Conservation (phyloP, 2,888 invertebrate species). For the Archips crataeganus region DNA sequence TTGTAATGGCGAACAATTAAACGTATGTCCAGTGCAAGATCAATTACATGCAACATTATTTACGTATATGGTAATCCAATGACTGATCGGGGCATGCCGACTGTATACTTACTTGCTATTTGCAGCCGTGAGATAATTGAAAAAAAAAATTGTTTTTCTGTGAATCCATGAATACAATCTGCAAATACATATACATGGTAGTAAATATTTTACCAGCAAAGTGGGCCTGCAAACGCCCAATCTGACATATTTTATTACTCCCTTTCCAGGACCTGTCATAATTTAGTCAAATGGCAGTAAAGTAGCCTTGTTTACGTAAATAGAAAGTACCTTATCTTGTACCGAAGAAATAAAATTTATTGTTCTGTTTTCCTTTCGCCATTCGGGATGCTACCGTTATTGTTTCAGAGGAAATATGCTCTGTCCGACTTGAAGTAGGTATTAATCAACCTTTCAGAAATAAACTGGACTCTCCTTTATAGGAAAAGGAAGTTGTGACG, state of each 20-base stretch:
- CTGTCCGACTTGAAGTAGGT: constrained; percentile 26
- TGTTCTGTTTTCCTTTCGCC: constrained; percentile 23
- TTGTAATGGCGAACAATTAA: constrained; percentile 34
- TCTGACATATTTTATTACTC: neutral
- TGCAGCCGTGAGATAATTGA: neutral
- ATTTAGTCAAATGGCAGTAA: constrained; percentile 12
- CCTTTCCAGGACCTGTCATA: constrained; percentile 7
- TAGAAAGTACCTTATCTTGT: constrained; percentile 6
- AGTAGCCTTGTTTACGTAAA: constrained; percentile 12
- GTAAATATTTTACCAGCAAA: neutral
- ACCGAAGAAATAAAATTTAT: constrained; percentile 27
- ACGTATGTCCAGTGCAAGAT: constrained; percentile 18
- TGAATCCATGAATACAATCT: neutral
- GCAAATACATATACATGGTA: neutral
- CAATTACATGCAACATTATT: constrained; percentile 8
- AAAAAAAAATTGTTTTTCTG: neutral
- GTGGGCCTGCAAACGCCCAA: neutral
- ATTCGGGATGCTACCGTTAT: constrained; percentile 6
- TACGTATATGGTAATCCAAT: constrained; percentile 21
- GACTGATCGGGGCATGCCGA: neutral
- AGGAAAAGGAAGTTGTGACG: constrained; percentile 32
- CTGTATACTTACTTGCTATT: neutral
- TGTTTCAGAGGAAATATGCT: constrained; percentile 12
- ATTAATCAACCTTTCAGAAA: constrained; percentile 34
- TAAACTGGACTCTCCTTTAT: constrained; percentile 39